Conservation (phyloP, 1,140 invertebrate species). For the Chymomyza costata region DNA sequence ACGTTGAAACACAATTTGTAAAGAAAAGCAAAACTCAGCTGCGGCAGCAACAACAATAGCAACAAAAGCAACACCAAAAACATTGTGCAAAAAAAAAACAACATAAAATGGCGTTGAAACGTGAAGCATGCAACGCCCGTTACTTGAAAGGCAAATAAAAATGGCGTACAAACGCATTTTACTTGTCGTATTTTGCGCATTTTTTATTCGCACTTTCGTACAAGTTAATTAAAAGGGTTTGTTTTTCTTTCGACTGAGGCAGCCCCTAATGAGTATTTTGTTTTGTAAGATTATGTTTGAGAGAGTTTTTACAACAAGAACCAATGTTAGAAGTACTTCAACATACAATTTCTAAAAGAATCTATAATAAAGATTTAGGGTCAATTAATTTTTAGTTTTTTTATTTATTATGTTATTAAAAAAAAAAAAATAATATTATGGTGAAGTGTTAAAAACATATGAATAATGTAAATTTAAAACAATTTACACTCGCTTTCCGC, state of each 20-base stretch:
- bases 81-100: constrained; percentile 6
- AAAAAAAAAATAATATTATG: no score
- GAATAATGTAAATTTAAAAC: no score
- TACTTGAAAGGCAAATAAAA: constrained; percentile 48
- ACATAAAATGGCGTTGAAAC: no score
- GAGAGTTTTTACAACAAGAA: no score
- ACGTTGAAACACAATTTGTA: constrained; percentile 71
- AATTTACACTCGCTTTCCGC: no score
- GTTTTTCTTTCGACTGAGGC: constrained; percentile 20
- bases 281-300: no score
- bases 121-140: constrained; percentile 9
- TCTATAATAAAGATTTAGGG: no score
- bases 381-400: no score
- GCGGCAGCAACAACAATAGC: constrained; percentile 9
- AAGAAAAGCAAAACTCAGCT: constrained; percentile 34
- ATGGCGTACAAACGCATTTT: constrained; percentile 42
- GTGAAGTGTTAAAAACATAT: no score
- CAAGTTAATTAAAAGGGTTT: constrained; percentile 69
- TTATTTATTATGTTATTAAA: no score
- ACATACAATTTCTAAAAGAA: no score
- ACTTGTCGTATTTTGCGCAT: constrained; percentile 16
- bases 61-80: constrained; percentile 18
- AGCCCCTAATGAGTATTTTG: constrained; percentile 1
- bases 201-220: constrained; percentile 56
- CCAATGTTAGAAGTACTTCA: no score